These are phyloP conservation scores for Onychomys arenicola DNA, from an alignment of 2,797 vertebrate species.

Conservation along the genomic window DNA sequence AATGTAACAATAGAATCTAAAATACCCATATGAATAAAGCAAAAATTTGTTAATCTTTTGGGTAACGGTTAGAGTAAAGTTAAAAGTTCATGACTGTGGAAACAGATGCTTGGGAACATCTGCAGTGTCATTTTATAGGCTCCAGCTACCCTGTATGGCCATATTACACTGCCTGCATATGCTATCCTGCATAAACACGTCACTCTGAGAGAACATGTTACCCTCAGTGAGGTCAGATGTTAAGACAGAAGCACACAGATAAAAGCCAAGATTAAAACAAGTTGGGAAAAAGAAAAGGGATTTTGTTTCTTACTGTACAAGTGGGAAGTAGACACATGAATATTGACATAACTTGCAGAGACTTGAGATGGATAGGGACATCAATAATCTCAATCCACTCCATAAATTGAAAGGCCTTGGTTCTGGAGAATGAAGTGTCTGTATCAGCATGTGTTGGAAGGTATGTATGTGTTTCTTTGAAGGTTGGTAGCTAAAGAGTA, in stretches of 20 bases:
- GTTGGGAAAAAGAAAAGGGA: not conserved
- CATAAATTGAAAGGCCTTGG: not conserved
- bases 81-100: not conserved
- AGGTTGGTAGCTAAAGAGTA: not conserved
- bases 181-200: not conserved
- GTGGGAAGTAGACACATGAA: not conserved
- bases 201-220: not conserved
- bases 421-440: not conserved
- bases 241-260: not conserved
- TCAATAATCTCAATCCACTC: not conserved
- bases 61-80: not conserved
- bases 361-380: not conserved
- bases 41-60: not conserved
- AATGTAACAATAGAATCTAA: not conserved
- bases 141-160: not conserved
- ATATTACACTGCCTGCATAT: not conserved
- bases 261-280: not conserved
- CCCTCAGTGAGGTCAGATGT: not conserved
- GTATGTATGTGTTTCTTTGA: not conserved
- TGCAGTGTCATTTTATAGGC: not conserved
- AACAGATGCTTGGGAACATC: not conserved
- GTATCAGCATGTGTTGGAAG: not conserved
- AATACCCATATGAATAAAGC: not conserved
- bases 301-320: not conserved
- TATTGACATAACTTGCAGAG: not conserved